Conservation (phyloP, 2,797 vertebrate species). For the Enteromius argenteus region DNA sequence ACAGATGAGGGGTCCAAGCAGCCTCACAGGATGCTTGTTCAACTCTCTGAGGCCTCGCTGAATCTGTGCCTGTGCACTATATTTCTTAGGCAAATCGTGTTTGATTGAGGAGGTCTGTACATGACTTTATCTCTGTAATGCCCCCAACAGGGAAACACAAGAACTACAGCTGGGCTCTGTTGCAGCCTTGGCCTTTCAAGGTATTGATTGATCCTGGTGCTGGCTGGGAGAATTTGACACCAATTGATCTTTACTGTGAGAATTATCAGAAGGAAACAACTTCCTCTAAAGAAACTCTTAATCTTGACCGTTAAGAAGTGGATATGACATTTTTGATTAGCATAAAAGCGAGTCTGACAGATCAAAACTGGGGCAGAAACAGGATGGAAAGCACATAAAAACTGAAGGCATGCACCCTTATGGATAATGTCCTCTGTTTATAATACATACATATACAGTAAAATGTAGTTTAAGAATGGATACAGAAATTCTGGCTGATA, state of each 20-base stretch:
- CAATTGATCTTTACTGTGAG: background rate
- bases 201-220: background rate
- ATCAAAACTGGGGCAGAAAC: background rate
- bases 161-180: constrained; percentile 57
- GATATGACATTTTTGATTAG: background rate
- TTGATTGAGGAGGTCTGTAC: constrained; percentile 11
- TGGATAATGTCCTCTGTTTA: background rate
- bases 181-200: constrained; percentile 6
- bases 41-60: background rate
- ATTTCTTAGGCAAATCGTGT: background rate
- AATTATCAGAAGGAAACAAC: constrained; percentile 4
- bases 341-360: background rate
- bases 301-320: background rate
- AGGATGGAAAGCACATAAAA: background rate
- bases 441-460: background rate
- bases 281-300: background rate
- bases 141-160: constrained; percentile 64
- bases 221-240: background rate
- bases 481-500: background rate
- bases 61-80: background rate
- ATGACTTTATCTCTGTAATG: constrained; percentile 50
- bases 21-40: constrained; percentile 19
- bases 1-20: constrained; percentile 10
- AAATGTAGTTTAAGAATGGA: background rate
- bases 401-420: constrained; percentile 13